phyloP scores from a whole-genome alignment of 2,797 vertebrate species.

The Helostoma temminkii region DNA sequence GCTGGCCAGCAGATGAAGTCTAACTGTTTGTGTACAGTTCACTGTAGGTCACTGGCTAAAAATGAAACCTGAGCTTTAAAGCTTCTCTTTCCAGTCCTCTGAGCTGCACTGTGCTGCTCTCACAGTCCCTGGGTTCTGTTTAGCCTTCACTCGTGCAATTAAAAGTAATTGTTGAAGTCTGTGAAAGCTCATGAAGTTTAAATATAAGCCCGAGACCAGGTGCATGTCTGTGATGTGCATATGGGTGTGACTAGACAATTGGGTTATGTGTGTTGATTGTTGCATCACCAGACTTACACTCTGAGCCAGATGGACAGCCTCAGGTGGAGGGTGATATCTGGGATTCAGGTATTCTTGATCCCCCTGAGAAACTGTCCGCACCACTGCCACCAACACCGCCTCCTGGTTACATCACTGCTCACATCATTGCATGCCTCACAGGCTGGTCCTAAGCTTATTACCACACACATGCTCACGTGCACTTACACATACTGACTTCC shows the following conservation, averaged over 20 bases:
- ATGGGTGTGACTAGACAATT: slow-evolving; percentile 21
- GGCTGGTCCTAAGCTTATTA: slow-evolving; percentile 66
- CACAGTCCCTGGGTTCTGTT: slow-evolving; percentile 18
- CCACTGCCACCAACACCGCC: slow-evolving; percentile 43
- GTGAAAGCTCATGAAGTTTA: slow-evolving; percentile 16
- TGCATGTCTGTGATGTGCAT: slow-evolving; percentile 26
- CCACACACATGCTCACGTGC: slow-evolving; percentile 14
- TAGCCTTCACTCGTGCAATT: slow-evolving; percentile 23
- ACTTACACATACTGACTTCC: slow-evolving; percentile 25
- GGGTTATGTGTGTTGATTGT: slow-evolving; percentile 23
- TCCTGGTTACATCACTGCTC: slow-evolving; percentile 67
- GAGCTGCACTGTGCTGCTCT: slow-evolving; percentile 35
- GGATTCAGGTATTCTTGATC: slow-evolving; percentile 43
- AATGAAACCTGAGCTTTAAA: slow-evolving; percentile 64
- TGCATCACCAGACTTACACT: slow-evolving; percentile 23
- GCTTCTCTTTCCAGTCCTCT: slow-evolving; percentile 49
- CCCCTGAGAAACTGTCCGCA: slow-evolving; percentile 60
- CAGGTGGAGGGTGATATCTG: slow-evolving; percentile 50
- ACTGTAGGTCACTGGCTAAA: slow-evolving; percentile 53
- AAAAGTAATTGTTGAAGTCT: slow-evolving; percentile 33
- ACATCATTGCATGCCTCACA: slow-evolving; percentile 49
- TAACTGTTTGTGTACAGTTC: slow-evolving; percentile 58
- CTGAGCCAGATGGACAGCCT: slow-evolving; percentile 16
- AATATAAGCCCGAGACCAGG: slow-evolving; percentile 46
- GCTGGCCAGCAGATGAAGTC: slow-evolving; percentile 55